phyloP scores from a whole-genome alignment of 1,140 invertebrate genomes.

The Heliothis virescens region DNA sequence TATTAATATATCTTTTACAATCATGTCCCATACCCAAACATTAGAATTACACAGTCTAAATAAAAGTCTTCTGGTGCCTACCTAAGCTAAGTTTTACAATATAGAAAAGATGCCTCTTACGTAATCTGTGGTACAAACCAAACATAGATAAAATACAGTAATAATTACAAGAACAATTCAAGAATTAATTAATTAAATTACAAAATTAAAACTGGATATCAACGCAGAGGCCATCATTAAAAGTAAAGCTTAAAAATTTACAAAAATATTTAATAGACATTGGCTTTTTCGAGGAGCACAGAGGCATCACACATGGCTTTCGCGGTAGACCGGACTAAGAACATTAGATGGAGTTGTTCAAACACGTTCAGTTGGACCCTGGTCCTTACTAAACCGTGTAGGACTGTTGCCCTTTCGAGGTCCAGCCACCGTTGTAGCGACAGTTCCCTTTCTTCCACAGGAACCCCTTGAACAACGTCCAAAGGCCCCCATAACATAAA shows the following conservation, averaged over 20 bases:
- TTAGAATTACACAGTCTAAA: constrained; percentile 23
- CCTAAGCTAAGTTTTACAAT: constrained; percentile 53
- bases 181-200: neutral
- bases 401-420: constrained; percentile 92
- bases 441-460: constrained; percentile 89
- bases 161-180: constrained; percentile 16
- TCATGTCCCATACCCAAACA: constrained; percentile 23
- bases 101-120: constrained; percentile 36
- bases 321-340: constrained; percentile 92
- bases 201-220: constrained; percentile 8
- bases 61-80: constrained; percentile 62
- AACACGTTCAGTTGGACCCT: constrained; percentile 91
- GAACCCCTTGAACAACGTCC: constrained; percentile 89
- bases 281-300: constrained; percentile 87
- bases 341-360: constrained; percentile 93
- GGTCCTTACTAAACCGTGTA: constrained; percentile 91
- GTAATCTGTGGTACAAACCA: constrained; percentile 10
- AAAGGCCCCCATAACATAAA: constrained; percentile 95
- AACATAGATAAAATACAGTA: neutral
- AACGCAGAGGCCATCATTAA: constrained; percentile 7
- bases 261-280: constrained; percentile 70
- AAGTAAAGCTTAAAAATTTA: constrained; percentile 37
- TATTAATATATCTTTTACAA: constrained; percentile 27
- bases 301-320: constrained; percentile 93
- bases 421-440: constrained; percentile 93